Evolutionary conservation across 2,797 vertebrate genomes (phyloP).

Genomic region (Neosalanx taihuensis): DNA sequence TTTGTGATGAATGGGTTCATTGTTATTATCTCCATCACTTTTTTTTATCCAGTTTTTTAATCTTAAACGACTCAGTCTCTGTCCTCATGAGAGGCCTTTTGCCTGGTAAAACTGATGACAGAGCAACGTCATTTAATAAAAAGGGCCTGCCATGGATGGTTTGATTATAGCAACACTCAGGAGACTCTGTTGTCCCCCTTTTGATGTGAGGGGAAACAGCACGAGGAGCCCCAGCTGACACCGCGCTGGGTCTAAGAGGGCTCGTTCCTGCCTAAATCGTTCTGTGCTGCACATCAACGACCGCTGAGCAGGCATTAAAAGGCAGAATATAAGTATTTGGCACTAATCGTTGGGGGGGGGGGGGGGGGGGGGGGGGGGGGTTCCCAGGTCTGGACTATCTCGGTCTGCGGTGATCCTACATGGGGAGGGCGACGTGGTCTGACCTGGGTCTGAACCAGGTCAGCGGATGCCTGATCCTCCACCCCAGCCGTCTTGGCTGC

Average conservation of each 20-base stretch:
- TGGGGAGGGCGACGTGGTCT: neutral
- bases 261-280: neutral
- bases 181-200: neutral
- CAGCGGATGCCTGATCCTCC: slow-evolving; percentile 19
- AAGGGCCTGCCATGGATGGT: neutral
- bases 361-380: too few species aligned
- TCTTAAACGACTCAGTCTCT: too few species aligned
- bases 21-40: too few species aligned
- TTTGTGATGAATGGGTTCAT: too few species aligned
- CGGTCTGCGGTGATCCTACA: neutral
- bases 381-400: neutral
- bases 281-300: neutral
- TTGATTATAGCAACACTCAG: neutral
- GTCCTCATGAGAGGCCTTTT: too few species aligned
- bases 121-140: too few species aligned
- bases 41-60: too few species aligned
- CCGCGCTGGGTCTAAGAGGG: neutral
- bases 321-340: neutral
- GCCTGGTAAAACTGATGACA: too few species aligned
- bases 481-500: slow-evolving; percentile 25
- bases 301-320: neutral
- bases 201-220: neutral
- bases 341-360: neutral
- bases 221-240: neutral
- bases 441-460: slow-evolving; percentile 10